Conservation (phyloP, 2,888 invertebrate species). For the Conchocele bisecta region DNA sequence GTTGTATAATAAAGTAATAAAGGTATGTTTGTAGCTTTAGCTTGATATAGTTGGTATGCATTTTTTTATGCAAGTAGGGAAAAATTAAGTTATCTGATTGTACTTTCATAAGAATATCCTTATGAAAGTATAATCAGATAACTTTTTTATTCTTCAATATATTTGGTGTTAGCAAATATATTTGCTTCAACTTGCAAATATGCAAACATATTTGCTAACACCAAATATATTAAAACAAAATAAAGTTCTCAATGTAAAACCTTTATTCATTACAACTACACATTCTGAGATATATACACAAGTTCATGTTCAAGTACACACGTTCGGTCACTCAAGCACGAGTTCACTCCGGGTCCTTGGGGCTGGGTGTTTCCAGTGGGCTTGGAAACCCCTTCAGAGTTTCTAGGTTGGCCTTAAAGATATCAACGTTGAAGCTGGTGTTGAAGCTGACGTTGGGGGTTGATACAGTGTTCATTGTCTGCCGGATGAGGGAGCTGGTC, state of each 20-base stretch:
- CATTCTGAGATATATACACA: constrained; percentile 7
- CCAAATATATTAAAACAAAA: background rate
- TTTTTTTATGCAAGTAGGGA: too few species aligned
- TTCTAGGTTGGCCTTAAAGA: background rate
- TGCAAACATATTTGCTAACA: constrained; percentile 1
- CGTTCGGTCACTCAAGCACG: background rate
- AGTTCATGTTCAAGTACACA: background rate
- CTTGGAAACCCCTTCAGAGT: background rate
- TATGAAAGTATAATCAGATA: too few species aligned
- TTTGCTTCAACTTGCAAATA: too few species aligned
- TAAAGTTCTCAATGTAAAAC: constrained; percentile 3
- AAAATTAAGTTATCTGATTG: too few species aligned
- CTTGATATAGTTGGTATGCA: too few species aligned
- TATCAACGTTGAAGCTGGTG: background rate
- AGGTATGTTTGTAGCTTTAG: too few species aligned
- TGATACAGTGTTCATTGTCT: constrained; percentile 27
- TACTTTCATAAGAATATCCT: too few species aligned
- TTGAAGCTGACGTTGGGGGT: constrained; percentile 16
- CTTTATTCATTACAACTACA: constrained; percentile 6
- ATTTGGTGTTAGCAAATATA: too few species aligned
- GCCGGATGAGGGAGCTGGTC: constrained; percentile 31
- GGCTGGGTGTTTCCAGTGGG: background rate
- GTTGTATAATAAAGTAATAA: too few species aligned
- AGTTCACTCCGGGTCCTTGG: constrained; percentile 3
- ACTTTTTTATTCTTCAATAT: too few species aligned